Evolutionary conservation across 2,113 vertebrate species (phyloP).

Genomic region (Colistium nudipinnis): DNA sequence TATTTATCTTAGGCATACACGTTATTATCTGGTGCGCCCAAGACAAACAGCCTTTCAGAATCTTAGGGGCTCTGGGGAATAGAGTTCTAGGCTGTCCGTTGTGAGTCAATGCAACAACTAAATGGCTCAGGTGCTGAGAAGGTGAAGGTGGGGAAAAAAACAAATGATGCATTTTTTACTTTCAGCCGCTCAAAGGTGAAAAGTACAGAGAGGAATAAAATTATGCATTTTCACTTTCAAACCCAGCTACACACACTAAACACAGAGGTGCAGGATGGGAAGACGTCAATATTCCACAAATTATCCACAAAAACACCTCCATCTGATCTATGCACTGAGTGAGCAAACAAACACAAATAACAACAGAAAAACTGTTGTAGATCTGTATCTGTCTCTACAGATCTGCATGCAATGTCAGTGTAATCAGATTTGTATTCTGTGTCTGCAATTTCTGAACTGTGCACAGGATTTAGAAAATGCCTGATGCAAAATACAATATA

Average conservation of each 20-base stretch:
- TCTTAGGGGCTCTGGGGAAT: not conserved
- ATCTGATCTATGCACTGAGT: not conserved
- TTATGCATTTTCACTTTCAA: slow-evolving; percentile 51
- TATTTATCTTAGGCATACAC: not conserved
- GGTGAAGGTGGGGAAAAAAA: not conserved
- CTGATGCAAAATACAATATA: not conserved
- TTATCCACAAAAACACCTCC: not conserved
- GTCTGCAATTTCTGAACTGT: too few species aligned
- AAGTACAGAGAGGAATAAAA: slow-evolving; percentile 49
- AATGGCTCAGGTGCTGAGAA: not conserved
- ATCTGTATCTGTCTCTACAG: too few species aligned
- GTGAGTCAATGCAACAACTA: not conserved
- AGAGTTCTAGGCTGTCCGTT: not conserved
- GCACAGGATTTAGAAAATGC: not conserved
- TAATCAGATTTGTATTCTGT: too few species aligned
- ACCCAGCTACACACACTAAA: slow-evolving; percentile 22
- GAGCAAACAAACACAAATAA: too few species aligned
- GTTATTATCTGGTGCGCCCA: not conserved
- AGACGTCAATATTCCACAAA: not conserved
- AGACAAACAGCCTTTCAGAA: not conserved
- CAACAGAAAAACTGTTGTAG: too few species aligned
- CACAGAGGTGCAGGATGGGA: not conserved
- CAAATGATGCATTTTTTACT: slow-evolving; percentile 37
- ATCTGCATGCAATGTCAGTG: too few species aligned
- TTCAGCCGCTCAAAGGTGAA: slow-evolving; percentile 49